These are phyloP conservation scores for Incurvaria masculella DNA, from an alignment of 2,888 invertebrate genomes.

Conservation along the genomic window DNA sequence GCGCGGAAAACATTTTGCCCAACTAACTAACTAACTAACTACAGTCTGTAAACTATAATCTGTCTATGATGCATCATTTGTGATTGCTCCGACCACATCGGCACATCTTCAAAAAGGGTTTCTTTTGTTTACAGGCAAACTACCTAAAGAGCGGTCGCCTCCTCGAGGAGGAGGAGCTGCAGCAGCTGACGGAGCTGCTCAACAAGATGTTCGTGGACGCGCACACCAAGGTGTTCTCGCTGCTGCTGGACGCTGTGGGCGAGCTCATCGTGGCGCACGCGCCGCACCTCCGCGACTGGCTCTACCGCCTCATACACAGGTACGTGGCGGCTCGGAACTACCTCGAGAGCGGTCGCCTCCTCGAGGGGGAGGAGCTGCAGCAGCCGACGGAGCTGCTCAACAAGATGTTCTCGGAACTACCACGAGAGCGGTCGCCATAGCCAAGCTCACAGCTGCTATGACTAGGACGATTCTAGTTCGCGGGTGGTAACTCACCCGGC, in stretches of 20 bases:
- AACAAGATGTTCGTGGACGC: slow-evolving; percentile 98
- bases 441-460: neutral
- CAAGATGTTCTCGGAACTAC: slow-evolving; percentile 97
- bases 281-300: slow-evolving; percentile 87
- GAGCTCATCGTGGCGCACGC: slow-evolving; percentile 86
- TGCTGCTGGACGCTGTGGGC: slow-evolving; percentile 90
- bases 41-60: no score
- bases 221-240: slow-evolving; percentile 92
- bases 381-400: slow-evolving; percentile 91
- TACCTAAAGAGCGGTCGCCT: slow-evolving; percentile 69
- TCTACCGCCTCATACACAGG: slow-evolving; percentile 86
- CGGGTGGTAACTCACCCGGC: no score
- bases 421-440: neutral
- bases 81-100: no score
- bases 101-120: no score
- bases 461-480: no score
- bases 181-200: slow-evolving; percentile 88
- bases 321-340: slow-evolving; percentile 50
- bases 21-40: no score
- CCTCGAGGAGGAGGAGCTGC: slow-evolving; percentile 67
- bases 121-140: slow-evolving; percentile 63
- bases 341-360: slow-evolving; percentile 64
- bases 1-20: no score
- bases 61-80: no score
- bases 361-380: slow-evolving; percentile 69